These are phyloP conservation scores for Aphaenogaster floridana DNA, from an alignment of 1,140 invertebrate genomes.

Conservation along the genomic window DNA sequence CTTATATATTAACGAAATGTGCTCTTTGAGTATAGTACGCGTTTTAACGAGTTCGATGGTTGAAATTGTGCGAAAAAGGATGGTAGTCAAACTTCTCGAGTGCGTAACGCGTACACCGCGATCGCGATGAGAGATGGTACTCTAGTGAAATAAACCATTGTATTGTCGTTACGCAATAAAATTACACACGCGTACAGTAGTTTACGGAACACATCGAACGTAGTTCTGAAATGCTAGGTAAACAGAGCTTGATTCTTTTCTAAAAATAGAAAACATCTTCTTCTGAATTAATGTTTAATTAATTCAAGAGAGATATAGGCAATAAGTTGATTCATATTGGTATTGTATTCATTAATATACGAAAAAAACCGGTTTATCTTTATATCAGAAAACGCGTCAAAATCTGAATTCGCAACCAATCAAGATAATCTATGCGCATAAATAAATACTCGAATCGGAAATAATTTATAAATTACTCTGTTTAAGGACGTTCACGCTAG, in stretches of 20 bases:
- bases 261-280: background rate
- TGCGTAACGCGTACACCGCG: background rate
- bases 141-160: background rate
- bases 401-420: background rate
- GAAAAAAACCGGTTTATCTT: background rate
- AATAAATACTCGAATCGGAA: background rate
- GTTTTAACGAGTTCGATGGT: background rate
- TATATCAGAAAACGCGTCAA: background rate
- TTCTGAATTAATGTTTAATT: background rate
- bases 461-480: background rate
- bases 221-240: background rate
- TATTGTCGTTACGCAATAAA: background rate
- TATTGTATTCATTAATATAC: background rate
- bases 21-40: background rate
- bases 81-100: background rate
- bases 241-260: background rate
- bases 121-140: background rate
- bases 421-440: background rate
- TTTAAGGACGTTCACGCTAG: background rate
- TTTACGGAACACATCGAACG: background rate
- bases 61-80: background rate
- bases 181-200: background rate
- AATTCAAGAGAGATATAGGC: background rate
- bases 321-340: background rate
- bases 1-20: background rate